Conservation (phyloP, 2,888 invertebrate genomes). For the Erebia epiphron region DNA sequence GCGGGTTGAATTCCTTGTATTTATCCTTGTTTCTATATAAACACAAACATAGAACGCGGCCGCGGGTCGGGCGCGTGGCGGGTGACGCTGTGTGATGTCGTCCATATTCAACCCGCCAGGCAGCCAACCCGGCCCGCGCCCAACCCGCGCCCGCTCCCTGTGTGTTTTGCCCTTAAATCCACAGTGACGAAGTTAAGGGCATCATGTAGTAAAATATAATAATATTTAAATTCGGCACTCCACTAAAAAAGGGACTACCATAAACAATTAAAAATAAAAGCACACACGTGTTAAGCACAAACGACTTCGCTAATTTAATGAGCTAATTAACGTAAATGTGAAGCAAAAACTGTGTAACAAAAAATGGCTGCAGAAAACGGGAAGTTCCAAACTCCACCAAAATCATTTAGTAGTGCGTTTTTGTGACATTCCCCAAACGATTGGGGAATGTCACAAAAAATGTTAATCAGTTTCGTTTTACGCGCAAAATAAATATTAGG, state of each 20-base stretch:
- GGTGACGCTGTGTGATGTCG: no score
- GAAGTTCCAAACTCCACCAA: slow-evolving; percentile 51
- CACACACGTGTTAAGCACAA: slow-evolving; percentile 22
- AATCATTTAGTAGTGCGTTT: slow-evolving; percentile 47
- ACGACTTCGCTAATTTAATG: slow-evolving; percentile 31
- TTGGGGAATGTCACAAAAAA: slow-evolving; percentile 49
- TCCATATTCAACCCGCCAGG: no score
- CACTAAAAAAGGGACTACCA: neutral
- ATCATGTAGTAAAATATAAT: neutral
- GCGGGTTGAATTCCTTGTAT: no score
- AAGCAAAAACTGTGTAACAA: slow-evolving; percentile 29
- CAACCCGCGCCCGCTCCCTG: no score
- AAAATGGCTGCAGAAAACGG: slow-evolving; percentile 35
- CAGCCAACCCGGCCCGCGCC: no score
- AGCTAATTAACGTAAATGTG: slow-evolving; percentile 46
- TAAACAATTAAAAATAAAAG: slow-evolving; percentile 3
- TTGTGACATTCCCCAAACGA: slow-evolving; percentile 47
- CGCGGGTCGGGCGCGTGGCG: no score
- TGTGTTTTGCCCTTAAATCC: no score
- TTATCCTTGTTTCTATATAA: no score
- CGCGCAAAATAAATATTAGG: slow-evolving; percentile 26
- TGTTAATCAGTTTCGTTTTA: slow-evolving; percentile 39
- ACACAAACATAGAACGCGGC: no score
- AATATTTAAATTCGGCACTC: neutral
- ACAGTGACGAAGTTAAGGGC: no score